phyloP scores from a whole-genome alignment of 2,113 vertebrate species.

The Sebastes schlegelii region DNA sequence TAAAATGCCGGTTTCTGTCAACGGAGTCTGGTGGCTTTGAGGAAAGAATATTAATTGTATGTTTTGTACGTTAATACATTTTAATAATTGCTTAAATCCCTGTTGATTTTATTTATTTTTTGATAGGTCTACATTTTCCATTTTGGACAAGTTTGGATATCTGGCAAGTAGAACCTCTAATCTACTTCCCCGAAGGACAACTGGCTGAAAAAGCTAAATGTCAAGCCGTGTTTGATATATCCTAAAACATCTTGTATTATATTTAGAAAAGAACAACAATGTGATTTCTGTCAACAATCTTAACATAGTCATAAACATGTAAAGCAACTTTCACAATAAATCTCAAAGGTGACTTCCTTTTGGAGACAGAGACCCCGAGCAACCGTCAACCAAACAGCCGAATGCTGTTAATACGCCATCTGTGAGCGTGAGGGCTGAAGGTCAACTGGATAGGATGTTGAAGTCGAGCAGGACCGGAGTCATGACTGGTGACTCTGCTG shows the following conservation, averaged over 20 bases:
- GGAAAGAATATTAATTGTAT: too few species aligned
- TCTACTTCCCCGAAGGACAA: too few species aligned
- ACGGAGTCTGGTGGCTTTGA: too few species aligned
- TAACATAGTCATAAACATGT: conserved; percentile 9
- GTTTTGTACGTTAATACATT: too few species aligned
- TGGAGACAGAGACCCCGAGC: neutral
- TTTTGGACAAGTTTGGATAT: too few species aligned
- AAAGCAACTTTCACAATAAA: neutral
- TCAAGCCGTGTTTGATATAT: neutral
- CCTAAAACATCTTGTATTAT: neutral
- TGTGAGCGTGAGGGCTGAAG: conserved; percentile 28
- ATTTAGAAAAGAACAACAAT: conserved; percentile 5
- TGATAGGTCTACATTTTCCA: too few species aligned
- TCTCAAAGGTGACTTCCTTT: neutral
- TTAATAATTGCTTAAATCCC: too few species aligned
- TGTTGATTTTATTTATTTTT: too few species aligned
- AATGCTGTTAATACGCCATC: neutral
- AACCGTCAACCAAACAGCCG: conserved; percentile 4
- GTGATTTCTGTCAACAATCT: conserved; percentile 2
- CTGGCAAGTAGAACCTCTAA: too few species aligned
- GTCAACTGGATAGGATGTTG: conserved; percentile 32
- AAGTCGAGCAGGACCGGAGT: conserved; percentile 35
- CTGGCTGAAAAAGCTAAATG: too few species aligned
- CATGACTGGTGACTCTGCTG: conserved; percentile 49
- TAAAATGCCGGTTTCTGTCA: too few species aligned